A percentile compares a stretch with the other conserved stretches of the same genome.
These are phyloP conservation scores for Sciurus carolinensis DNA, from an alignment of 2,797 vertebrate species.

Conservation along the genomic window DNA sequence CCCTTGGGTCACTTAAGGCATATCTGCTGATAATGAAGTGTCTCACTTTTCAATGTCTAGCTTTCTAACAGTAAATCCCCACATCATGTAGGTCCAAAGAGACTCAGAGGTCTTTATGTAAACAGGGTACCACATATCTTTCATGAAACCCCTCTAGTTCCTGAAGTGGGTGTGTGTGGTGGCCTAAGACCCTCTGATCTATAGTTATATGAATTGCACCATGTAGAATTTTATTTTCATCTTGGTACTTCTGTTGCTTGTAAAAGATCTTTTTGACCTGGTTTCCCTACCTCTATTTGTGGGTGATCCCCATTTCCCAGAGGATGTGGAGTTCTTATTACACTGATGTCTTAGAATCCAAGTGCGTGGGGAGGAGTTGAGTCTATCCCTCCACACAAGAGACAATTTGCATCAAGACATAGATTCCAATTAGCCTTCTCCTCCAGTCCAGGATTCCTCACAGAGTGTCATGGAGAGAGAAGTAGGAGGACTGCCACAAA, in stretches of 20 bases:
- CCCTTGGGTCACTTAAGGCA: not conserved
- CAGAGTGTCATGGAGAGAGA: not conserved
- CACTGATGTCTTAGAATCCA: constrained; percentile 5
- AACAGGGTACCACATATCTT: not conserved
- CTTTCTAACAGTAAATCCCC: not conserved
- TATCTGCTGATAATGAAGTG: not conserved
- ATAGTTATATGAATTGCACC: not conserved
- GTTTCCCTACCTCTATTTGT: not conserved
- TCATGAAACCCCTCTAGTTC: not conserved
- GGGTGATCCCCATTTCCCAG: not conserved
- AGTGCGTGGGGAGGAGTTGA: not conserved
- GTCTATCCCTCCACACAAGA: not conserved
- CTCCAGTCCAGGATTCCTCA: not conserved
- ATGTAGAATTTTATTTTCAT: not conserved
- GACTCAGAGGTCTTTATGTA: not conserved
- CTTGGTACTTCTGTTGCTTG: not conserved
- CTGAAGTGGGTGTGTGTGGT: not conserved
- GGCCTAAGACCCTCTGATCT: not conserved
- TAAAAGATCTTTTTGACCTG: not conserved
- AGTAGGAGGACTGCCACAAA: not conserved
- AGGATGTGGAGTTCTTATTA: not conserved
- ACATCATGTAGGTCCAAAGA: not conserved
- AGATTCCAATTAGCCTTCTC: not conserved
- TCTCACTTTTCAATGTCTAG: constrained; percentile 12
- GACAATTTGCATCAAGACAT: not conserved